Evolutionary conservation across 2,888 invertebrate species (phyloP), one percentile per base, ranked within the genome.

Genomic region (Pterostichus madidus): DNA sequence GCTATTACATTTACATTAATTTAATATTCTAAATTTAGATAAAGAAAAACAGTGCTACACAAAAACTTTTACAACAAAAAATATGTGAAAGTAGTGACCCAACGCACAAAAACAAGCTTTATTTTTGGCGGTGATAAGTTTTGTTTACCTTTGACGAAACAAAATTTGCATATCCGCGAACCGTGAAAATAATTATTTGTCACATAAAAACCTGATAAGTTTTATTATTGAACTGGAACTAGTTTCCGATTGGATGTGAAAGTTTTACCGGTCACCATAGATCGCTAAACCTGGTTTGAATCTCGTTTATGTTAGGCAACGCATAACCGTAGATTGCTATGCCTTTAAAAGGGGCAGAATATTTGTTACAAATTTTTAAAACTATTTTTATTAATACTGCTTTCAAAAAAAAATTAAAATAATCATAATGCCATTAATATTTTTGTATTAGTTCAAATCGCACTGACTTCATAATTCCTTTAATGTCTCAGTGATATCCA

Each of bases 131-230:
- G 10, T 10, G 17, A 0, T 71, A 71, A 71, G 68, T 46, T 71
- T 71, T 71, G 44, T 71, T 71, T 71, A 71, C 68, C 68, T 71
- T 71, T 71, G 68, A 44, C 11, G 68, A 71, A 71, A 71, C 44
- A 71, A 71, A 71, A 71, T 71, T 71, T 71, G 68, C 68, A 71
- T 44, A 71, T 71, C 10, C 44, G 44, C 68, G 10, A 71, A 71
- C 68, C 68, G 44, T 44, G 68, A 71, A 71, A 44, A 71, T 71
- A 71, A 71, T 71, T 71, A 44, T 71, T 71, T 6, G 17, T 10
- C 11, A 32, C 64, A 71, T 24, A 71, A 71, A 68, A 71, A 71
- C 68, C 0, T 1, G 44, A 44, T 44, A 44, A 39, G 39, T 71
- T 71, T 71, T 71, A 71, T 71, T 39, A 71, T 71, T 15, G 68